A percentile compares a stretch with the other conserved stretches of the same genome.
These are phyloP conservation scores for Drosophila limbata DNA, from an alignment of 2,888 invertebrate species.

Conservation along the genomic window DNA sequence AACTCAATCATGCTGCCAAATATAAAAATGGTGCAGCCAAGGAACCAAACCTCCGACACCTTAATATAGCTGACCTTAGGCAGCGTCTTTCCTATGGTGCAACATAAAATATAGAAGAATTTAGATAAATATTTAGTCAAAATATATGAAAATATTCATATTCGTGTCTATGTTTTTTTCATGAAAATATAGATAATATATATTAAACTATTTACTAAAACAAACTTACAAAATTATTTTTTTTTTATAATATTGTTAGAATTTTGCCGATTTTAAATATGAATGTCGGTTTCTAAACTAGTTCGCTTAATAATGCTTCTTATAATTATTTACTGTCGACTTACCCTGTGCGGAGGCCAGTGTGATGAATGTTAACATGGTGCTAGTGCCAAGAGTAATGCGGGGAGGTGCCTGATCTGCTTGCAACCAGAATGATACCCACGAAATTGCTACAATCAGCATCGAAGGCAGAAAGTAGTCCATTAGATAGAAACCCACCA, in stretches of 20 bases:
- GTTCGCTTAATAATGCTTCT: background rate
- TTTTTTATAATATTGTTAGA: no score
- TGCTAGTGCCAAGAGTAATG: constrained; percentile 92
- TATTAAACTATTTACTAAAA: no score
- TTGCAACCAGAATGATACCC: constrained; percentile 96
- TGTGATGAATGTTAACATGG: constrained; percentile 95
- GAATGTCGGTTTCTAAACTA: background rate
- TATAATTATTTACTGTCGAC: background rate
- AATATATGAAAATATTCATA: background rate
- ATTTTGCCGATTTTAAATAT: no score
- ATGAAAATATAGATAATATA: no score
- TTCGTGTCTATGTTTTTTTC: background rate
- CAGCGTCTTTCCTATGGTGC: constrained; percentile 88
- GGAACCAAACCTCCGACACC: constrained; percentile 95
- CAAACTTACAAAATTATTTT: no score
- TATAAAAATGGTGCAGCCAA: constrained; percentile 93
- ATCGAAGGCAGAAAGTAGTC: constrained; percentile 95
- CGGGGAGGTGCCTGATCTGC: constrained; percentile 94
- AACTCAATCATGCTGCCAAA: constrained; percentile 94
- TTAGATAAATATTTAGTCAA: background rate
- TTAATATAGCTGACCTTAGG: constrained; percentile 96
- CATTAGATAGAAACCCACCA: constrained; percentile 94
- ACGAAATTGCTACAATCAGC: constrained; percentile 93
- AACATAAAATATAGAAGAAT: background rate
- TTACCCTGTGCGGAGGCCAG: constrained; percentile 91